These are phyloP conservation scores for Pecten maximus DNA, from an alignment of 2,888 invertebrate species.

Conservation along the genomic window DNA sequence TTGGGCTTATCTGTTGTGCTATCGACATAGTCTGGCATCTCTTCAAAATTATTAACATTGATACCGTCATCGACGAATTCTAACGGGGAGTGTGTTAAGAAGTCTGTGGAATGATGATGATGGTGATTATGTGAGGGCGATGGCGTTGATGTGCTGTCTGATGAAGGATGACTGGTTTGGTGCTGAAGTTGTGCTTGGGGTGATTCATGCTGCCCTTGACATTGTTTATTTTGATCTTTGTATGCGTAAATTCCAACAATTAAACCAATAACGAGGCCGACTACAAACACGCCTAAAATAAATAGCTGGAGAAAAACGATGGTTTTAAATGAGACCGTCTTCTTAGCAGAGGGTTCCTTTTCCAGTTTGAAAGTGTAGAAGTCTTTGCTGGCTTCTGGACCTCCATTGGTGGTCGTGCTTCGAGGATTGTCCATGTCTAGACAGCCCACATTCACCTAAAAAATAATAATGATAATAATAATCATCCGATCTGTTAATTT, in stretches of 20 bases:
- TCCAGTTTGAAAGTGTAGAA: conserved; percentile 7
- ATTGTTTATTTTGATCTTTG: conserved; percentile 48
- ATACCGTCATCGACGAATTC: conserved; percentile 31
- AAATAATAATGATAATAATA: background rate
- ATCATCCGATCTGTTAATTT: background rate
- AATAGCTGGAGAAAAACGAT: conserved; percentile 52
- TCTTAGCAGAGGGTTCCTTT: background rate
- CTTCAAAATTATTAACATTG: background rate
- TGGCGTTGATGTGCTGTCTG: background rate
- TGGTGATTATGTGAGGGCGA: background rate
- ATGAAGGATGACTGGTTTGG: background rate
- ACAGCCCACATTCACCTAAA: background rate
- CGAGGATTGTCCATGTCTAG: background rate
- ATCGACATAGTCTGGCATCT: background rate
- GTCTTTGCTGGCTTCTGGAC: background rate
- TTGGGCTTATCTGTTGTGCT: background rate
- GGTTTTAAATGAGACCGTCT: background rate
- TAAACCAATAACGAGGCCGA: conserved; percentile 59
- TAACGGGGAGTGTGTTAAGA: background rate
- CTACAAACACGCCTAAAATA: conserved; percentile 57
- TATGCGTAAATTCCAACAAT: conserved; percentile 64
- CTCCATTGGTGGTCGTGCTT: background rate
- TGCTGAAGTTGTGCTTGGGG: background rate
- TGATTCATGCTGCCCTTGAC: background rate
- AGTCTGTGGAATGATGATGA: background rate